Conservation (phyloP, 2,888 invertebrate species). For the Graphium colonna region DNA sequence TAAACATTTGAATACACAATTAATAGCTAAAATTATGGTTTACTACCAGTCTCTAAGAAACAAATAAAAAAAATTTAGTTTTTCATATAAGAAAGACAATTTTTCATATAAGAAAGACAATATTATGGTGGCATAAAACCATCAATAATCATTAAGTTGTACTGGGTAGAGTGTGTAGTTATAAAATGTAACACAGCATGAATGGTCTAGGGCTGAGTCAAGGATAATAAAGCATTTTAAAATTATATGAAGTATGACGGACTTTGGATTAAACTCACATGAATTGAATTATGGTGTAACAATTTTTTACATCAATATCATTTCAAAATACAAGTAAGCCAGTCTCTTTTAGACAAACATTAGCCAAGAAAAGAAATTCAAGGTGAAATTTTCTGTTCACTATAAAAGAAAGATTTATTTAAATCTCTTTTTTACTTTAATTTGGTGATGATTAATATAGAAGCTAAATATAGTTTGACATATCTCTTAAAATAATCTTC, state of each 20-base stretch:
- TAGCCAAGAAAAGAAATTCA: no score
- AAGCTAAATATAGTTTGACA: neutral
- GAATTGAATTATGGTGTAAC: conserved; percentile 1
- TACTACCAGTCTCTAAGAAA: no score
- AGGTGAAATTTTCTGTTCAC: no score
- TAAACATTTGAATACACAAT: no score
- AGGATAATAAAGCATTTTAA: conserved; percentile 17
- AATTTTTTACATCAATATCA: neutral
- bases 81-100: no score
- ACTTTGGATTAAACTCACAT: conserved; percentile 1
- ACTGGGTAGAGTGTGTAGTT: neutral
- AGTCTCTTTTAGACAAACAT: no score
- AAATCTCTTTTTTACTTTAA: neutral
- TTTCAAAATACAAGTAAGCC: no score
- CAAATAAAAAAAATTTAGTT: no score
- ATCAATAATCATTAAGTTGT: conserved; percentile 5
- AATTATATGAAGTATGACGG: conserved; percentile 5
- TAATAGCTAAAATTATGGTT: no score
- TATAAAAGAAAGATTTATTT: no score
- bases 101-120: neutral
- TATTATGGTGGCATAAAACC: conserved; percentile 2
- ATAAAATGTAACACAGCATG: conserved; percentile 19
- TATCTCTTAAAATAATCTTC: no score
- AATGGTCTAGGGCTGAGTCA: conserved; percentile 14
- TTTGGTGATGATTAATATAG: neutral